phyloP scores from a whole-genome alignment of 2,888 invertebrate species.

The Nemotelus nigrinus region DNA sequence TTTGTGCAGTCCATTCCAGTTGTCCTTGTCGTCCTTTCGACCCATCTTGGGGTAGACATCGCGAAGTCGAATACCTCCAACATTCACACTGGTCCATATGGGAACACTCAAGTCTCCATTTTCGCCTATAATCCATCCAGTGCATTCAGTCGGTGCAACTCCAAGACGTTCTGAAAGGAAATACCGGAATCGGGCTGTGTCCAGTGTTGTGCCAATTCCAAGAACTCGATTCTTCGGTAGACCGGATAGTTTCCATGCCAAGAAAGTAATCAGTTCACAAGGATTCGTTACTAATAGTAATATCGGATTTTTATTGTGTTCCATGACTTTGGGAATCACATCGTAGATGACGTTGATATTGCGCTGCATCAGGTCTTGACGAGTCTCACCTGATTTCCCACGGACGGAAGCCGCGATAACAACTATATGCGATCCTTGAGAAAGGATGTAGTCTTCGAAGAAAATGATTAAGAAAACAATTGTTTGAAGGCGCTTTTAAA shows the following conservation, averaged over 20 bases:
- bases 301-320: conserved; percentile 85
- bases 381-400: conserved; percentile 87
- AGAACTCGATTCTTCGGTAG: conserved; percentile 87
- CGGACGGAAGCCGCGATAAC: conserved; percentile 92
- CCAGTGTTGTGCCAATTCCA: conserved; percentile 93
- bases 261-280: conserved; percentile 90
- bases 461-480: conserved; percentile 39
- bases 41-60: conserved; percentile 82
- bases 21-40: conserved; percentile 76
- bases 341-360: conserved; percentile 89
- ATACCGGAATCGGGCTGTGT: conserved; percentile 91
- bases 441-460: conserved; percentile 74
- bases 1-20: conserved; percentile 81
- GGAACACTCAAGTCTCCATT: conserved; percentile 92
- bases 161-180: conserved; percentile 83
- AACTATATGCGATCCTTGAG: conserved; percentile 84
- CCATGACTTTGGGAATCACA: conserved; percentile 76
- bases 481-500: background rate
- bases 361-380: conserved; percentile 86
- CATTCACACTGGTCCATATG: conserved; percentile 93
- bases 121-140: conserved; percentile 94
- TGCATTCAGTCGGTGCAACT: conserved; percentile 84
- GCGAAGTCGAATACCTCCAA: conserved; percentile 85
- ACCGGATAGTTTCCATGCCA: conserved; percentile 92
- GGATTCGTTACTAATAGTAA: conserved; percentile 91